These are phyloP conservation scores for Pachyuromys duprasi DNA, from an alignment of 2,797 vertebrate genomes.

Conservation along the genomic window DNA sequence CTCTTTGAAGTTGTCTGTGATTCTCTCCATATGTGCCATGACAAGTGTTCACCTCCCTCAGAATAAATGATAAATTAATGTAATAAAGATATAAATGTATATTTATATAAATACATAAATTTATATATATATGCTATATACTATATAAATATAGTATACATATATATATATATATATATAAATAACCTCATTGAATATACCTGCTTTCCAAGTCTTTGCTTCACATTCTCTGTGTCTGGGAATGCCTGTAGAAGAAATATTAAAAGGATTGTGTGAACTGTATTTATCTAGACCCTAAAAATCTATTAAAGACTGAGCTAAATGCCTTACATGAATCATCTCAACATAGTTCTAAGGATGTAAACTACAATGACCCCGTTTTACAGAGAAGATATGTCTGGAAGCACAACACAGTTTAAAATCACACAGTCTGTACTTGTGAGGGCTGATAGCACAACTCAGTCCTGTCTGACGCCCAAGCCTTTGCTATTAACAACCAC, in stretches of 20 bases:
- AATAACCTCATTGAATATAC: neutral
- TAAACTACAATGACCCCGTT: neutral
- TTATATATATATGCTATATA: neutral
- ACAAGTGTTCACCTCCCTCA: neutral
- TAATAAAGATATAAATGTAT: neutral
- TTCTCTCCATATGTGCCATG: neutral
- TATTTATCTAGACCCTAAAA: constrained; percentile 41
- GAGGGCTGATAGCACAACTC: neutral
- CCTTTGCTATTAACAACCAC: neutral
- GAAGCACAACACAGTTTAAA: neutral
- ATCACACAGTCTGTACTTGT: neutral
- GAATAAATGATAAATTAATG: neutral
- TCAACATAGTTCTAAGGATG: neutral
- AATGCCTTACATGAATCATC: neutral
- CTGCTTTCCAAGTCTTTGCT: neutral
- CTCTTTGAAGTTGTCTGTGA: neutral
- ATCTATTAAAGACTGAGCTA: neutral
- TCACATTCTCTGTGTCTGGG: neutral
- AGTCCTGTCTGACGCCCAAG: neutral
- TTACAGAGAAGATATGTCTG: constrained; percentile 1
- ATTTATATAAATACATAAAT: neutral
- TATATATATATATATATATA: neutral
- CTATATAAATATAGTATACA: too few relatives aligned
- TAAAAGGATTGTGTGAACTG: neutral
- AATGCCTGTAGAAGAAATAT: neutral